Evolutionary conservation across 2,888 invertebrate genomes (phyloP).

Genomic region (Gryllus longicercus): DNA sequence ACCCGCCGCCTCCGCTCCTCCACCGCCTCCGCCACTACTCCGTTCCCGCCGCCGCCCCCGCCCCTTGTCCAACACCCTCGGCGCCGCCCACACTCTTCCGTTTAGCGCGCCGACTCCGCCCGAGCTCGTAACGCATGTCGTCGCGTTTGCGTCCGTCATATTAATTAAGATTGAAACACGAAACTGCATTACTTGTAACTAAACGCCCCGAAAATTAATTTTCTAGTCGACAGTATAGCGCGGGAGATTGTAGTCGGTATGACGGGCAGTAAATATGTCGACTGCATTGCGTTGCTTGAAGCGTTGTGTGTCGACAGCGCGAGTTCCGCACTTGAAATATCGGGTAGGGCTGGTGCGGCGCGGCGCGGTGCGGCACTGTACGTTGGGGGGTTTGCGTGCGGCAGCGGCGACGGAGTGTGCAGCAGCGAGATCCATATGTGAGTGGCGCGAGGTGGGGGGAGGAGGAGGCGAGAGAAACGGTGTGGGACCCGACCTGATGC

Average conservation of each 20-base stretch:
- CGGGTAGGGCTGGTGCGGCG: not conserved
- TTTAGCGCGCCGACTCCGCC: not conserved
- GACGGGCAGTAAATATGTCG: not conserved
- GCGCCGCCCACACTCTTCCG: not conserved
- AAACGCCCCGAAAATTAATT: conserved; percentile 11
- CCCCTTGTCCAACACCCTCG: not conserved
- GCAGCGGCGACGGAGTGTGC: too few species aligned
- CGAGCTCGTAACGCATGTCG: not conserved
- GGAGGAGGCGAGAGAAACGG: too few species aligned
- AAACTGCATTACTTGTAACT: conserved; percentile 3
- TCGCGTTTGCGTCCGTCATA: conserved; percentile 5
- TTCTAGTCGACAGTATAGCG: not conserved
- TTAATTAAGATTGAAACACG: conserved; percentile 6
- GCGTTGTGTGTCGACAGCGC: not conserved
- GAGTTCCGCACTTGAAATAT: not conserved
- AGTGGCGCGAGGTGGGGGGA: too few species aligned
- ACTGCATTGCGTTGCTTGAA: not conserved
- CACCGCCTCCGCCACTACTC: not conserved
- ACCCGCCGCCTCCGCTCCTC: too few species aligned
- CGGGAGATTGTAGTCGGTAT: conserved; percentile 17
- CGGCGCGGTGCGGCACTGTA: not conserved
- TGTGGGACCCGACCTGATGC: too few species aligned
- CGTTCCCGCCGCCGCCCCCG: not conserved
- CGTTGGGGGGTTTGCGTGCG: not conserved
- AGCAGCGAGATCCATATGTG: too few species aligned